Base-by-base conservation (phyloP, 2,888 invertebrate genomes). In the Plagodis dolabraria region DNA sequence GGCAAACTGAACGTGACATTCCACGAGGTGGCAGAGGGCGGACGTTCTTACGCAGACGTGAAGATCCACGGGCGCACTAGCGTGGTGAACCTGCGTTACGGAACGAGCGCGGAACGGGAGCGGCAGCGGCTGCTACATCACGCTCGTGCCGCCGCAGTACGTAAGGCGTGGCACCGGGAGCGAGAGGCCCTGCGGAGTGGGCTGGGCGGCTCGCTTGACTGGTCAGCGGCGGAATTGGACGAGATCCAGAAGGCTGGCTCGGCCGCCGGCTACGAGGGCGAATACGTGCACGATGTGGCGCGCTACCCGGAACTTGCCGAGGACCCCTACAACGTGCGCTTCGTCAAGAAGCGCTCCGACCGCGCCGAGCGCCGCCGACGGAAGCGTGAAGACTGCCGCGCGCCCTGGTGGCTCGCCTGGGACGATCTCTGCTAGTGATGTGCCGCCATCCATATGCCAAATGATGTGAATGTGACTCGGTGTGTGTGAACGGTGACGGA, bases 151-250 rank as follows among this genome's bases (percentile, higher is more conserved):
- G 95, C 96, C 34, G 98, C 98, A 0, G 95, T 98, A 48, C 94
- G 97, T 44, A 98, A 98, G 83, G 98, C 99, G 46, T 99, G 99
- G 99, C 96, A 97, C 76, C 94, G 97, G 60, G 98, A 99, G 84
- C 96, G 97, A 64, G 98, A 98, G 79, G 95, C 97, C 5, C 88
- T 97, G 45, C 95, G 96, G 64, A 94, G 94, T 57, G 97, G 97
- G 43, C 94, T 96, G 33, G 95, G 96, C 49, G 96, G 97, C 34
- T 94, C 94, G 63, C 89, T 96, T 44, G 98, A 98, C 69, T 99
- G 99, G 98, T 95, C 96, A 63, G 95, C 96, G 52, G 94, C 95
- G 47, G 98, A 99, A 88, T 95, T 96, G 70, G 97, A 98, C 72
- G 98, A 98, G 88, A 96, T 99, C 66, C 93, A 96, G 69, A 97